Percentiles rank a stretch among this genome's conserved stretches.
These are phyloP conservation scores for Acronicta alni DNA, from an alignment of 2,888 invertebrate genomes.

Conservation along the genomic window DNA sequence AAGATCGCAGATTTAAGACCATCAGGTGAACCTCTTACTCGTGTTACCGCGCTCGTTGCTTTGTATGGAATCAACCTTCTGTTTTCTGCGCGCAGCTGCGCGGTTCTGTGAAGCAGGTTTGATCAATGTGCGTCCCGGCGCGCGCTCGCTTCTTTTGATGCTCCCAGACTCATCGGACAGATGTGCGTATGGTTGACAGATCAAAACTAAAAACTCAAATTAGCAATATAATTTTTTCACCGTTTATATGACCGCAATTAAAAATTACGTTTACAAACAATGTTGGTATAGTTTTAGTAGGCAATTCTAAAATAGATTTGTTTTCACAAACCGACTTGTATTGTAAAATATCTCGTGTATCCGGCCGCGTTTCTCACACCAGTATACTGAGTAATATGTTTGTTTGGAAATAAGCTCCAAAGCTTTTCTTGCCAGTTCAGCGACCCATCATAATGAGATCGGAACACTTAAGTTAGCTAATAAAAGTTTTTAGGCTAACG, in stretches of 20 bases:
- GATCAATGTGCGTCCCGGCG: conserved; percentile 27
- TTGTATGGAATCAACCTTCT: conserved; percentile 4
- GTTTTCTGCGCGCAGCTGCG: not conserved
- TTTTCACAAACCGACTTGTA: too few species aligned
- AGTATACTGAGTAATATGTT: not conserved
- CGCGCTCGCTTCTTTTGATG: conserved; percentile 27
- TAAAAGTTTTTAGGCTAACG: too few species aligned
- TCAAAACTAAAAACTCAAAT: too few species aligned
- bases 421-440: not conserved
- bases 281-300: not conserved
- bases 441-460: not conserved
- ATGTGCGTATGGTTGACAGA: conserved; percentile 22
- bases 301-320: too few species aligned
- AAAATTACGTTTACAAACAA: not conserved
- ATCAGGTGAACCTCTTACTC: too few species aligned
- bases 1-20: not conserved
- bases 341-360: too few species aligned
- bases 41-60: too few species aligned
- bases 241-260: not conserved
- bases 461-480: too few species aligned
- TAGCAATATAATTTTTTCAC: too few species aligned
- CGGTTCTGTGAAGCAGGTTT: conserved; percentile 6
- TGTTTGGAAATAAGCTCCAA: not conserved
- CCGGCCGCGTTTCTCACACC: too few species aligned
- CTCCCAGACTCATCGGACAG: conserved; percentile 20